Percentiles rank a stretch among this genome's conserved stretches.
These are phyloP conservation scores for Tetrax tetrax DNA, from an alignment of 2,113 vertebrate genomes.

Conservation along the genomic window DNA sequence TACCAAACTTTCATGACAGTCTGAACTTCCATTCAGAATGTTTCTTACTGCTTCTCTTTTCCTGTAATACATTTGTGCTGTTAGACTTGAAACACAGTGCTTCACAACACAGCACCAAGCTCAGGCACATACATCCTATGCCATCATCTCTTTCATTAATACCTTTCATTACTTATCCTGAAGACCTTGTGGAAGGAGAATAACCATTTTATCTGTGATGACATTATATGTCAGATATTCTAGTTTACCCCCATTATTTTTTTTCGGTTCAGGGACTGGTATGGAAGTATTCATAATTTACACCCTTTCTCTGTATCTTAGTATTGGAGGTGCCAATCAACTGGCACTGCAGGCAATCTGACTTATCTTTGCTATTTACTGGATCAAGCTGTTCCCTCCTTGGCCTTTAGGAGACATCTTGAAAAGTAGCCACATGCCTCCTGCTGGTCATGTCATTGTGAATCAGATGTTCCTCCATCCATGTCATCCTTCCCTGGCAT, in stretches of 20 bases:
- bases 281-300: neutral
- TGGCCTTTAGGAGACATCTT: neutral
- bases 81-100: neutral
- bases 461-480: neutral
- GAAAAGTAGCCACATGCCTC: neutral
- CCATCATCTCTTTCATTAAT: neutral
- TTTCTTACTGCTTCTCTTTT: neutral
- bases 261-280: neutral
- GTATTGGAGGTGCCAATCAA: neutral
- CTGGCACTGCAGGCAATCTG: neutral
- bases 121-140: rapidly evolving
- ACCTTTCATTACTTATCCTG: neutral
- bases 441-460: neutral
- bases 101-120: neutral
- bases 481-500: neutral
- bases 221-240: neutral
- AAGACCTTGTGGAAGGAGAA: neutral
- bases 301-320: neutral
- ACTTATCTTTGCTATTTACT: neutral
- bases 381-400: neutral
- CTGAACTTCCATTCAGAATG: neutral
- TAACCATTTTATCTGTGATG: neutral
- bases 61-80: neutral
- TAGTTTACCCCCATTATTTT: neutral
- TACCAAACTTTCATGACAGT: neutral